These are phyloP conservation scores for Gorsachius magnificus DNA, from an alignment of 2,797 vertebrate species.

Conservation along the genomic window DNA sequence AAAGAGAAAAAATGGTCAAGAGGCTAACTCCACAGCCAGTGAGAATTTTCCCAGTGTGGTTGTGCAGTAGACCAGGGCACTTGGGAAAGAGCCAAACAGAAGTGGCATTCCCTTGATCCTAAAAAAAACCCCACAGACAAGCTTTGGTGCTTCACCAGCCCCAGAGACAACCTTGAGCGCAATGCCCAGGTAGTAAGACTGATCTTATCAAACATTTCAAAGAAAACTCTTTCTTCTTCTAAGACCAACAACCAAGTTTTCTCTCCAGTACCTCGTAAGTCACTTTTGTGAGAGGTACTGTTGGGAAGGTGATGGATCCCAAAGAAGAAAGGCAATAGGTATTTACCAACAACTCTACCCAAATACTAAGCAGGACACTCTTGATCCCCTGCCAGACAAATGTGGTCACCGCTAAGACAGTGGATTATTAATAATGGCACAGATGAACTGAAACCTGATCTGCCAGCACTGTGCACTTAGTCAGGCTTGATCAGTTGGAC, in stretches of 20 bases:
- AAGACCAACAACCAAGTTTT: not conserved
- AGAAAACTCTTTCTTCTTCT: not conserved
- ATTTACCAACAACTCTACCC: not conserved
- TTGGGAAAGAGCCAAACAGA: not conserved
- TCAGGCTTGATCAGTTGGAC: not conserved
- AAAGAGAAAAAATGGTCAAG: not conserved
- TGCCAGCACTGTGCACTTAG: not conserved
- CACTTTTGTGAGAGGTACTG: not conserved
- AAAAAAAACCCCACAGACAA: not conserved
- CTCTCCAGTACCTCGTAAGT: not conserved
- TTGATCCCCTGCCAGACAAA: not conserved
- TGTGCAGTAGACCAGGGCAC: not conserved
- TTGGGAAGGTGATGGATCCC: not conserved
- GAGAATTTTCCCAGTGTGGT: not conserved
- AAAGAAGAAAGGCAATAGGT: not conserved
- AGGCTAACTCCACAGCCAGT: not conserved
- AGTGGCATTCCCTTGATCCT: not conserved
- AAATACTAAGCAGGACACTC: not conserved
- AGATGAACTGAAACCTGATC: not conserved
- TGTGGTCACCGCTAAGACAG: not conserved
- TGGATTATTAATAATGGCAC: not conserved
- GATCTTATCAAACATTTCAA: not conserved
- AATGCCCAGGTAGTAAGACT: not conserved
- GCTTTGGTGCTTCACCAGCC: not conserved
- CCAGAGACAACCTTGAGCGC: not conserved